Evolutionary conservation across 2,113 vertebrate species (phyloP).

Genomic region (Panthera uncia): DNA sequence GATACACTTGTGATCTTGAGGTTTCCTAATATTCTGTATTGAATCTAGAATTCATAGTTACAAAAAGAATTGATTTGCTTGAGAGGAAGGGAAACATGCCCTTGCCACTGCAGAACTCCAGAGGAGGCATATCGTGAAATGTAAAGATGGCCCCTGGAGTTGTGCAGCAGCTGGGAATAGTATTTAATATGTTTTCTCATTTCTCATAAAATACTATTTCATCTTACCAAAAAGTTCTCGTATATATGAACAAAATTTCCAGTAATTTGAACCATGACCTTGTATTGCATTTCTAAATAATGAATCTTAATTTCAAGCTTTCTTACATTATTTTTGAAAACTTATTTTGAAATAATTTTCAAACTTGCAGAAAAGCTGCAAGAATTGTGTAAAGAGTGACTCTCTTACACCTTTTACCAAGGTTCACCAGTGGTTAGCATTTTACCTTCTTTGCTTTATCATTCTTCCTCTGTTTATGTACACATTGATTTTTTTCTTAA

Average conservation of each 20-base stretch:
- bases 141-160: neutral
- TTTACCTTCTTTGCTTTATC: neutral
- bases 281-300: slow-evolving; percentile 11
- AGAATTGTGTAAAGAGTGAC: neutral
- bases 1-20: neutral
- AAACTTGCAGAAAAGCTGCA: neutral
- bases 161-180: neutral
- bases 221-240: neutral
- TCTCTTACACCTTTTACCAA: neutral
- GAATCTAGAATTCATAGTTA: neutral
- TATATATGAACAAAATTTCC: neutral
- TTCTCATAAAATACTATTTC: slow-evolving; percentile 18
- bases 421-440: neutral
- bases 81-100: neutral
- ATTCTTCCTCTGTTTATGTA: neutral
- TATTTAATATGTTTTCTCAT: neutral
- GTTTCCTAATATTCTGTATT: neutral
- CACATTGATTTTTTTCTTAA: neutral
- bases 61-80: neutral
- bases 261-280: neutral
- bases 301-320: neutral
- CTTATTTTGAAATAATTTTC: slow-evolving; percentile 9
- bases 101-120: neutral
- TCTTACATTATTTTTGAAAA: neutral
- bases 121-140: neutral